phyloP scores from a whole-genome alignment of 2,113 vertebrate genomes.

The Macquaria ambigua region DNA sequence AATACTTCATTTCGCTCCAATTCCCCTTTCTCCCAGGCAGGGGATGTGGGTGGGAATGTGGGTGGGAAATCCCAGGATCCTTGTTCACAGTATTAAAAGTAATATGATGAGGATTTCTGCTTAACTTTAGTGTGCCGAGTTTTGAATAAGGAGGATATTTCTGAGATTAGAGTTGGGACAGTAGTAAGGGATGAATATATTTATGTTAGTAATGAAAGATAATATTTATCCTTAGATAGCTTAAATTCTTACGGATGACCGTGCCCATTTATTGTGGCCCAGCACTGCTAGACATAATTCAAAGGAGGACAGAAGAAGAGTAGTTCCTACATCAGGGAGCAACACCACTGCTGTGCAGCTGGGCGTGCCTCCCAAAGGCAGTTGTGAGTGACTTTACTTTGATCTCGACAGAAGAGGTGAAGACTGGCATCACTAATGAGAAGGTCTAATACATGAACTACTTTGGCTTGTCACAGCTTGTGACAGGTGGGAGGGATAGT shows the following conservation, averaged over 20 bases:
- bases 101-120: conserved; percentile 52
- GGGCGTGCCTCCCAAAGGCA: conserved; percentile 71
- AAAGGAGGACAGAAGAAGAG: conserved; percentile 54
- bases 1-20: conserved; percentile 54
- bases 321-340: conserved; percentile 55
- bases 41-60: conserved; percentile 56
- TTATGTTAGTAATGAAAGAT: conserved; percentile 11
- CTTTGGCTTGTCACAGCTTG: conserved; percentile 70
- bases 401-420: conserved; percentile 74
- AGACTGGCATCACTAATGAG: conserved; percentile 79
- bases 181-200: conserved; percentile 8
- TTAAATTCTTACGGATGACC: conserved; percentile 8
- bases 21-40: conserved; percentile 47
- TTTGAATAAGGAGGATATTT: conserved; percentile 33
- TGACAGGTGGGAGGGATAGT: conserved; percentile 70
- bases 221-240: conserved; percentile 25
- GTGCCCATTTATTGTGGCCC: conserved; percentile 27
- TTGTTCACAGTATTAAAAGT: conserved; percentile 45
- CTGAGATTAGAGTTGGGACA: conserved; percentile 10
- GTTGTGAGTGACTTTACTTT: conserved; percentile 75
- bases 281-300: conserved; percentile 37
- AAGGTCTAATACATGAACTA: conserved; percentile 65
- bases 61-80: conserved; percentile 63
- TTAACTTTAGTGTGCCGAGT: conserved; percentile 34
- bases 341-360: conserved; percentile 62